These are phyloP conservation scores for Suricata suricatta DNA, from an alignment of 2,113 vertebrate genomes.

Conservation along the genomic window DNA sequence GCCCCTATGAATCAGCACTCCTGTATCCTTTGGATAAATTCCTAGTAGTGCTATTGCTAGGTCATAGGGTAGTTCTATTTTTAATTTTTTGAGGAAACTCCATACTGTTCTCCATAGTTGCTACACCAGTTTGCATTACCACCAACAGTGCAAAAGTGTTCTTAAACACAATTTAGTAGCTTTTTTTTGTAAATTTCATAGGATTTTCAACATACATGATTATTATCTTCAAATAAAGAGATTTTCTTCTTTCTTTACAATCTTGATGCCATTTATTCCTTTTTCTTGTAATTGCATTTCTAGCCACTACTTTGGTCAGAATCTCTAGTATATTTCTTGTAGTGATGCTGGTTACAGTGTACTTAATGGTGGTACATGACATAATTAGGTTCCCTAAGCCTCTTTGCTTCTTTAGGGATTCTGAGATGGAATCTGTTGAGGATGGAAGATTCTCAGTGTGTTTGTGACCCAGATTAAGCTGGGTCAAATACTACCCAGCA, in stretches of 20 bases:
- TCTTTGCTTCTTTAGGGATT: not conserved
- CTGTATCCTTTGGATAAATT: too few species aligned
- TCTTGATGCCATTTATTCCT: not conserved
- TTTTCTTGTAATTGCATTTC: not conserved
- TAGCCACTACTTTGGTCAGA: not conserved
- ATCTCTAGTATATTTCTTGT: not conserved
- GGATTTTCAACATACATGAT: not conserved
- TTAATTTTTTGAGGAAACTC: too few species aligned
- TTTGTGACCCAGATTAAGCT: not conserved
- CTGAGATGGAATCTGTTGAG: not conserved
- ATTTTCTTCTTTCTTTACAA: not conserved
- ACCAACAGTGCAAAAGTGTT: too few species aligned
- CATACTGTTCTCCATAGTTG: too few species aligned
- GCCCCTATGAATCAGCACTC: too few species aligned
- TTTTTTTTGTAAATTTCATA: not conserved
- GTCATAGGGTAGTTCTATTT: too few species aligned
- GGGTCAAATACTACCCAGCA: not conserved
- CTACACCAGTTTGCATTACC: too few species aligned
- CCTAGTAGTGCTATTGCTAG: too few species aligned
- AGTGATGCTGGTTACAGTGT: not conserved
- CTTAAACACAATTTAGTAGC: not conserved
- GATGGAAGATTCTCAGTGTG: not conserved
- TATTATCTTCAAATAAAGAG: not conserved
- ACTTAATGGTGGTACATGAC: not conserved
- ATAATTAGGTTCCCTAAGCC: not conserved